Evolutionary conservation across 1,140 invertebrate species (phyloP).

Genomic region (Cherax quadricarinatus): DNA sequence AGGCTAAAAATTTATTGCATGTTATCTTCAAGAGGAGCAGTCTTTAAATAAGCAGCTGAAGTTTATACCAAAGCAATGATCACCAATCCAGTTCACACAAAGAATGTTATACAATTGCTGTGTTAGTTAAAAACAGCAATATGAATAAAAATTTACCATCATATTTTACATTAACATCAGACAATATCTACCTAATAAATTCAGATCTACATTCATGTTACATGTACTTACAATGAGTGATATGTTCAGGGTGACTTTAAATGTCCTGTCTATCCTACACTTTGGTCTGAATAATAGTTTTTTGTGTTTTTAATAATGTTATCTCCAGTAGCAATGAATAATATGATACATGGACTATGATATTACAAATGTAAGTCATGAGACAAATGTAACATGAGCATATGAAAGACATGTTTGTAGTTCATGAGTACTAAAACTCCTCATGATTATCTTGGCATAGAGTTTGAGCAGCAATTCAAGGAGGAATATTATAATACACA

Average conservation of each 20-base stretch:
- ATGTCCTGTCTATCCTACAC: constrained; percentile 1
- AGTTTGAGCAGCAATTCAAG: constrained; percentile 31
- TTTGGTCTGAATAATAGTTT: constrained; percentile 10
- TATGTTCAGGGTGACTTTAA: background rate
- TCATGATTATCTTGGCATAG: constrained; percentile 10
- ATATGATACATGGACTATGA: background rate
- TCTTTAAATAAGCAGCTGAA: no score
- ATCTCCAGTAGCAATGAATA: background rate
- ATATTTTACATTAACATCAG: no score
- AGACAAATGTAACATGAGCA: background rate
- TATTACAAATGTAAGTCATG: background rate
- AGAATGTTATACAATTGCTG: no score
- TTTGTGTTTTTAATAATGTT: background rate
- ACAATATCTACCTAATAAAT: background rate
- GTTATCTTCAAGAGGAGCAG: no score
- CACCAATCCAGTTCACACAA: no score
- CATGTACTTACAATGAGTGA: background rate
- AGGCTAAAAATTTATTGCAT: no score
- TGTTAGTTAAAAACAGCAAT: no score
- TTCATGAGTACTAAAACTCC: background rate
- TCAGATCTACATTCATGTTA: background rate
- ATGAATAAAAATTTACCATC: no score
- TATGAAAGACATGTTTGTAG: constrained; percentile 14
- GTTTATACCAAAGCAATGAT: no score
- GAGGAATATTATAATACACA: no score